These are phyloP conservation scores for Litoditis marina DNA, from an alignment of 2,888 invertebrate species.

Conservation along the genomic window DNA sequence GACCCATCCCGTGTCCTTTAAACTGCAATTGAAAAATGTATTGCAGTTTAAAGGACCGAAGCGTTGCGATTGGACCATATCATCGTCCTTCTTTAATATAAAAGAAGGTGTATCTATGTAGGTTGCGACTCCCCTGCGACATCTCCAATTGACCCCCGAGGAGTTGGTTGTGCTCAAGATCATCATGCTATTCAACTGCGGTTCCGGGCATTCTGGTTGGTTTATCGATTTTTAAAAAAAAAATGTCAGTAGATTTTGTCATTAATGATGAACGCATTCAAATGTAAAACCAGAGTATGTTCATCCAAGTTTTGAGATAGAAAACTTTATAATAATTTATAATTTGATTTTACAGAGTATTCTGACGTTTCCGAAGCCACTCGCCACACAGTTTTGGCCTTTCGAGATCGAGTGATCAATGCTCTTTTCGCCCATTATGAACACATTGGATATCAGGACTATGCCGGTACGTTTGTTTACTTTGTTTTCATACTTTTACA, in stretches of 20 bases:
- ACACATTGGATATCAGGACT: slow-evolving; percentile 25
- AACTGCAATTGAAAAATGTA: no score
- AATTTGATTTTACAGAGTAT: slow-evolving; percentile 42
- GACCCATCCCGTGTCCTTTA: no score
- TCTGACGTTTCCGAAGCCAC: slow-evolving; percentile 42
- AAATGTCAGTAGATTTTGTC: not conserved
- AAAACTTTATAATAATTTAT: no score
- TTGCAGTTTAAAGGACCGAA: no score
- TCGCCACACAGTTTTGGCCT: slow-evolving; percentile 28
- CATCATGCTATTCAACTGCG: slow-evolving; percentile 54
- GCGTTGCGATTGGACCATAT: no score
- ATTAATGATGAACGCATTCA: no score
- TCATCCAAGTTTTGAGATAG: no score
- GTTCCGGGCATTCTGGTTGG: slow-evolving; percentile 32
- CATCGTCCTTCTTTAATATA: no score
- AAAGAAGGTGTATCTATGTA: slow-evolving; percentile 2
- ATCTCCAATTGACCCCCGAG: slow-evolving; percentile 48
- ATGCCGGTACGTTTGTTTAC: slow-evolving; percentile 16
- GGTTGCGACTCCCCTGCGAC: slow-evolving; percentile 54
- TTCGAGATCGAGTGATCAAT: slow-evolving; percentile 47
- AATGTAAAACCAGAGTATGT: no score
- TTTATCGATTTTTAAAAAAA: not conserved
- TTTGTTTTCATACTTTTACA: no score
- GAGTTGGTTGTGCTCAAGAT: slow-evolving; percentile 57
- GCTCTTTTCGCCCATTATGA: slow-evolving; percentile 53